phyloP scores from a whole-genome alignment of 1,140 invertebrate genomes.

The Bradynema listronoti region DNA sequence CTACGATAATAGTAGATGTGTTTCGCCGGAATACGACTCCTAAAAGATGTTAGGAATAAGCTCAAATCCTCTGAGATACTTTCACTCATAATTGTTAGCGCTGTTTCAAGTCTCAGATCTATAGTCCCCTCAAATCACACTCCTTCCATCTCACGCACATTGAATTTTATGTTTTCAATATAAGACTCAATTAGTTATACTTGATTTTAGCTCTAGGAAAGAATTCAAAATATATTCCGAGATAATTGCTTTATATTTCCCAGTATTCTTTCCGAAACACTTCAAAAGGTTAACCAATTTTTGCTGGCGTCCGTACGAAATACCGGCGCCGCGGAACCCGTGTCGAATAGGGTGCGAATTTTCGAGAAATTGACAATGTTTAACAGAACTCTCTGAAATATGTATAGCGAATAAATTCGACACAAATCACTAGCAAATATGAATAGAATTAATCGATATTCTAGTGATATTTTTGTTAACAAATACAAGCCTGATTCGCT shows the following conservation, averaged over 20 bases:
- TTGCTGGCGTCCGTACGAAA: constrained; percentile 13
- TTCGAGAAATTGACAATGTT: constrained; percentile 95
- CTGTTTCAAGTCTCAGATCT: too few relatives aligned
- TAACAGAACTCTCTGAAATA: constrained; percentile 80
- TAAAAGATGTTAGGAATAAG: constrained; percentile 58
- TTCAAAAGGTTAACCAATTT: constrained; percentile 29
- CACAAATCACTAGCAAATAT: background rate
- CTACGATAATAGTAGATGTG: constrained; percentile 89
- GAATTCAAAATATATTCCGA: too few relatives aligned
- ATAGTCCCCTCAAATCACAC: too few relatives aligned
- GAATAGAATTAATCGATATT: background rate
- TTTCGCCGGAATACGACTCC: constrained; percentile 74
- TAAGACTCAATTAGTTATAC: too few relatives aligned
- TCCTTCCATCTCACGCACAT: too few relatives aligned
- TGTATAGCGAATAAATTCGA: constrained; percentile 18
- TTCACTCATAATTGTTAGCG: constrained; percentile 38
- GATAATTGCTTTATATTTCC: too few relatives aligned
- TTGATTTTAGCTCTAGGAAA: too few relatives aligned
- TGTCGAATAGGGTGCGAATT: constrained; percentile 75
- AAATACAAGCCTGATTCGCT: constrained; percentile 66
- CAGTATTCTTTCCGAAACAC: too few relatives aligned
- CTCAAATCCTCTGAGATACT: background rate
- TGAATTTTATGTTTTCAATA: too few relatives aligned
- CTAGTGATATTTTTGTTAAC: constrained; percentile 60
- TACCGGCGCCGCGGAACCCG: constrained; percentile 85